Evolutionary conservation across 2,113 vertebrate genomes (phyloP).

Genomic region (Tragelaphus scriptus): DNA sequence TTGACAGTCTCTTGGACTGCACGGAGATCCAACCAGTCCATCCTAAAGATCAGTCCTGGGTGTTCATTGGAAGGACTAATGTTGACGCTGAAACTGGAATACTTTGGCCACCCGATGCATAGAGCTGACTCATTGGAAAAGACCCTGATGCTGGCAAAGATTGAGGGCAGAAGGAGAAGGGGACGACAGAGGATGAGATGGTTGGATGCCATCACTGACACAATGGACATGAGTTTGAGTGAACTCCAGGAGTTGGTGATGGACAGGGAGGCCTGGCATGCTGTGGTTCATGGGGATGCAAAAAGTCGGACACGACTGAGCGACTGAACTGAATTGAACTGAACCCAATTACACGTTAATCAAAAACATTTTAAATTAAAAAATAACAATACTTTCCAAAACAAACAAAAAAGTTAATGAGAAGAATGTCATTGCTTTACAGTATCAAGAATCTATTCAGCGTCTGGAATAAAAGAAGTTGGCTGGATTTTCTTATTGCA

Average conservation of each 20-base stretch:
- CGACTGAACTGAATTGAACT: neutral
- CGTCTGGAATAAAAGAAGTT: neutral
- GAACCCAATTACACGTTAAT: neutral
- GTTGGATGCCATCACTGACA: neutral
- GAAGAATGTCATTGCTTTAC: neutral
- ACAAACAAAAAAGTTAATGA: neutral
- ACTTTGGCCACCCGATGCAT: neutral
- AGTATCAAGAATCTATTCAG: neutral
- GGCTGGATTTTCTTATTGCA: neutral
- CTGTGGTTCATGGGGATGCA: accelerated
- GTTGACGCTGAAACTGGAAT: neutral
- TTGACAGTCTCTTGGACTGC: neutral
- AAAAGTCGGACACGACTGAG: neutral
- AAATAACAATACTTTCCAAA: neutral
- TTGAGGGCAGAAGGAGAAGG: neutral
- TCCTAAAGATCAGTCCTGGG: neutral
- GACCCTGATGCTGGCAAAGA: neutral
- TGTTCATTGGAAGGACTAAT: neutral
- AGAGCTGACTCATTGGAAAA: neutral
- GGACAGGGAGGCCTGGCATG: neutral
- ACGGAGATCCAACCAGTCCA: neutral
- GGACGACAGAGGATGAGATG: neutral
- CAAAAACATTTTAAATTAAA: neutral
- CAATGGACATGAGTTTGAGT: neutral
- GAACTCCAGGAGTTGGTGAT: neutral